A percentile compares a stretch with the other conserved stretches of the same genome.
Conservation (phyloP, 2,888 invertebrate species). For the Pristionchus entomophagus region DNA sequence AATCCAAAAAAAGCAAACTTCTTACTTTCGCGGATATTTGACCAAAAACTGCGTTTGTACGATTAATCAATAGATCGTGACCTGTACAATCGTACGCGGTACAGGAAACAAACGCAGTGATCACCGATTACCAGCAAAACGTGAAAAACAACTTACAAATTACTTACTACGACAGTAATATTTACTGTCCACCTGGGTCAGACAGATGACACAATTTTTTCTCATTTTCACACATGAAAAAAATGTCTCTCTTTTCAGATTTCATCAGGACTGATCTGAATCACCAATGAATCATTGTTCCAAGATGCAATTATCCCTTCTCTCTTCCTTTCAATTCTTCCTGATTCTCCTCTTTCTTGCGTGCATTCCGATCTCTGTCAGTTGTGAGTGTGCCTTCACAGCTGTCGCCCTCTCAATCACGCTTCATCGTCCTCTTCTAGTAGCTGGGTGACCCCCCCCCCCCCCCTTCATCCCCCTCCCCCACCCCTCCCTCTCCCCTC, state of each 20-base stretch:
- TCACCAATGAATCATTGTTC: background rate
- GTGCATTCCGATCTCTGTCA: constrained; percentile 27
- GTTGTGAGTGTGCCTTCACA: background rate
- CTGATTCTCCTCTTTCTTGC: background rate
- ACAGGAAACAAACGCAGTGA: background rate
- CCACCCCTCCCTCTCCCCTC: background rate
- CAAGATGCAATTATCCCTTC: background rate
- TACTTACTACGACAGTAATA: background rate
- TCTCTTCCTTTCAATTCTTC: background rate
- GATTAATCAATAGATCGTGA: background rate
- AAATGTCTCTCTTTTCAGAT: background rate
- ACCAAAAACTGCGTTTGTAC: background rate
- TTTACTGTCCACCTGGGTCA: background rate
- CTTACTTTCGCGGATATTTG: no score
- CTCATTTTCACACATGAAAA: background rate
- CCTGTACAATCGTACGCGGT: background rate
- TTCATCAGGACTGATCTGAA: background rate
- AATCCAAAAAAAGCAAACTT: background rate
- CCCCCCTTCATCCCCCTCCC: background rate
- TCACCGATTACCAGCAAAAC: background rate
- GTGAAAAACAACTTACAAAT: background rate
- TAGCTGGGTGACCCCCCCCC: background rate
- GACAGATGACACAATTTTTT: background rate
- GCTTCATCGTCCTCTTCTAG: background rate
- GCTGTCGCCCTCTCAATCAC: background rate